Percentiles rank a stretch among this genome's conserved stretches.
Evolutionary conservation across 2,888 invertebrate species (phyloP).

Genomic region (Rhorus exstirpatorius): DNA sequence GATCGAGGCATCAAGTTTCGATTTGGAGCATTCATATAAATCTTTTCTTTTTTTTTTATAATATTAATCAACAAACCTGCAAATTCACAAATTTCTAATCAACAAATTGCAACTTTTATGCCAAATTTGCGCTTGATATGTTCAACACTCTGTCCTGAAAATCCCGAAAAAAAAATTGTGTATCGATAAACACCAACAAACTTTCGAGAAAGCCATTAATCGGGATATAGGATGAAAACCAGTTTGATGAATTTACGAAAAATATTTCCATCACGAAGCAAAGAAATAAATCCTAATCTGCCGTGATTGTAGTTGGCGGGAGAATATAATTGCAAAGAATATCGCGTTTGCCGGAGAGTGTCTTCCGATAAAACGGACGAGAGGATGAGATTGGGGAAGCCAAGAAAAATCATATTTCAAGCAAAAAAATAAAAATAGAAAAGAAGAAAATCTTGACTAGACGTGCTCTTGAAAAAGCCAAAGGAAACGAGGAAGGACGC

Average conservation of each 20-base stretch:
- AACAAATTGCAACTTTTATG: no score
- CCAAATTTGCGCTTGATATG: no score
- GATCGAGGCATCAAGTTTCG: no score
- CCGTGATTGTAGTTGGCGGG: conserved; percentile 7
- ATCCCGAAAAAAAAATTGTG: no score
- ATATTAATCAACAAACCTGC: no score
- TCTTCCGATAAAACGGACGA: neutral
- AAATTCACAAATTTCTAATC: no score
- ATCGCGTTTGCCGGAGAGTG: neutral
- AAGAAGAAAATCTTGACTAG: neutral
- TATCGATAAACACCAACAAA: no score
- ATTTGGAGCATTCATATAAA: no score
- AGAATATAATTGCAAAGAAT: conserved; percentile 42
- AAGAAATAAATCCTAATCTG: conserved; percentile 15
- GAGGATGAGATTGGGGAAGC: conserved; percentile 26
- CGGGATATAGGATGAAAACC: no score
- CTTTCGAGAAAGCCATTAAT: no score
- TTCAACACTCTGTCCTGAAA: no score
- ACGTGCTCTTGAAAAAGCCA: conserved; percentile 28
- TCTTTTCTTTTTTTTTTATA: no score
- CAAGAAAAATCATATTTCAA: conserved; percentile 7
- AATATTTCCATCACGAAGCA: neutral
- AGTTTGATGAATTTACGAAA: neutral
- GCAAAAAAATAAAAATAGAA: neutral
- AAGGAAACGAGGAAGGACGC: neutral